Evolutionary conservation across 2,113 vertebrate species (phyloP).

Genomic region (Cathartes aura): DNA sequence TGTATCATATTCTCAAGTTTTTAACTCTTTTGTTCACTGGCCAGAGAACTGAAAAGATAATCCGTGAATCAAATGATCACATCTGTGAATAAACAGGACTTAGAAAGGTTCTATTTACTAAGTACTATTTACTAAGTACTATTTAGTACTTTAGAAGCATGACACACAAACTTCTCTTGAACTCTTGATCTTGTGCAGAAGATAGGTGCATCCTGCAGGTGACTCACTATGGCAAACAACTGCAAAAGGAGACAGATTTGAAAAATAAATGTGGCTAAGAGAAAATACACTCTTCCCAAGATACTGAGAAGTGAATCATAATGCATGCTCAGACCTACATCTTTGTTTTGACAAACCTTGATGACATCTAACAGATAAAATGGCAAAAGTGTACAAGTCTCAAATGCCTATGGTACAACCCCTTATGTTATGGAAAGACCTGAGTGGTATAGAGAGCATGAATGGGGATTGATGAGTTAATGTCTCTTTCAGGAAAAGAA

Average conservation of each 20-base stretch:
- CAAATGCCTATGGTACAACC: background rate
- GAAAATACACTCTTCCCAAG: background rate
- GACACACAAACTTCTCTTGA: background rate
- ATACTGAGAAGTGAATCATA: background rate
- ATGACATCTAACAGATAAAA: background rate
- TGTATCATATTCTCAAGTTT: background rate
- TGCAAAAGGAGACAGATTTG: background rate
- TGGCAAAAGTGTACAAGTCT: background rate
- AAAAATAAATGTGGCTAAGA: background rate
- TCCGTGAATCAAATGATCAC: background rate
- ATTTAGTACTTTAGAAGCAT: background rate
- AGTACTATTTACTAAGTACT: too few species aligned
- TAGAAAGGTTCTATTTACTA: background rate
- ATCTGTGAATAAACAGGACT: background rate
- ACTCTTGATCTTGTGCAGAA: background rate
- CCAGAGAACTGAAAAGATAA: background rate
- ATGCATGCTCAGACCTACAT: background rate
- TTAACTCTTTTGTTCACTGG: background rate
- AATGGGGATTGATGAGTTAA: background rate
- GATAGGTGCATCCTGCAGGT: background rate
- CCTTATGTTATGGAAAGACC: background rate
- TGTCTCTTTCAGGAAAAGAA: background rate
- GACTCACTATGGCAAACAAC: background rate
- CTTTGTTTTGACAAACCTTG: background rate
- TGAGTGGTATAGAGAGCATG: background rate